These are phyloP conservation scores for Pteruthius melanotis DNA, from an alignment of 2,113 vertebrate species.

Conservation along the genomic window DNA sequence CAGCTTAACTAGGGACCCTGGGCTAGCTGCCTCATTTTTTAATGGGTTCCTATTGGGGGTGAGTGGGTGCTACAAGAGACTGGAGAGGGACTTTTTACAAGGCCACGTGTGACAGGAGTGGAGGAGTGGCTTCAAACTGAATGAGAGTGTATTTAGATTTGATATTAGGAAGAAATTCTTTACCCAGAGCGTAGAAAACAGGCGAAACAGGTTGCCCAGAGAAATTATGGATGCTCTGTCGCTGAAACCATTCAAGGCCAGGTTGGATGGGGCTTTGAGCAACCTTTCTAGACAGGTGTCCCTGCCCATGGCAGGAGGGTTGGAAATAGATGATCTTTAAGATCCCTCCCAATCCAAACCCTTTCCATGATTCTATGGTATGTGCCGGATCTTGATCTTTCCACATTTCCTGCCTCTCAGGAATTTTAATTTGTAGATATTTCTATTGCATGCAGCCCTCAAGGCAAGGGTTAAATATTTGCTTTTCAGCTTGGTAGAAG, in stretches of 20 bases:
- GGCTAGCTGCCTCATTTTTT: neutral
- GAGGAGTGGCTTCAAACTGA: neutral
- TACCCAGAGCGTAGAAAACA: neutral
- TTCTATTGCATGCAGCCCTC: neutral
- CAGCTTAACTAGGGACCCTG: neutral
- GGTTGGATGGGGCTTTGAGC: neutral
- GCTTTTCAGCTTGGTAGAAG: neutral
- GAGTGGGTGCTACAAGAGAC: accelerated
- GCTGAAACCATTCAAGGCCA: neutral
- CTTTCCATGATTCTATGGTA: neutral
- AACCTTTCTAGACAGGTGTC: neutral
- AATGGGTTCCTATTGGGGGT: accelerated
- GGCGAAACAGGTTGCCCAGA: neutral
- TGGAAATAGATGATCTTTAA: neutral
- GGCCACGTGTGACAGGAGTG: neutral
- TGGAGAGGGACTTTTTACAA: neutral
- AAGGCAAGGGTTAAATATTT: neutral
- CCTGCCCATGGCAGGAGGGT: neutral
- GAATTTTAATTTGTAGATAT: neutral
- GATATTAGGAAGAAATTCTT: neutral
- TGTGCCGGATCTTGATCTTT: neutral
- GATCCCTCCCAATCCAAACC: neutral
- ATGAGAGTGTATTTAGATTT: neutral
- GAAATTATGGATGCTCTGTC: neutral
- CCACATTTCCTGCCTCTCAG: neutral